Evolutionary conservation across 2,888 invertebrate species (phyloP).

Genomic region (Coremacera marginata): DNA sequence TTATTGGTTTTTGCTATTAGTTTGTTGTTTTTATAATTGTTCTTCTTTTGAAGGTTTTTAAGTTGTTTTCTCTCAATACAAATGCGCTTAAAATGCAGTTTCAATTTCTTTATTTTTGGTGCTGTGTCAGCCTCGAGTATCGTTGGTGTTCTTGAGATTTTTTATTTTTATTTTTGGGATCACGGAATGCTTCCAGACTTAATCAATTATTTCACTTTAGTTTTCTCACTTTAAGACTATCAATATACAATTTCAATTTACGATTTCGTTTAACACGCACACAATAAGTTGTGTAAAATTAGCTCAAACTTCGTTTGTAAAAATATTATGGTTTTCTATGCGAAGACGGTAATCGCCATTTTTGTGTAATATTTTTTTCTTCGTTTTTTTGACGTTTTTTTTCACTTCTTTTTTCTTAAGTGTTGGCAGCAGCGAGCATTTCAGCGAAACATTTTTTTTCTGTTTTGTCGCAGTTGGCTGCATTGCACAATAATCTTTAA

Average conservation of each 20-base stretch:
- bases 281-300: constrained; percentile 3
- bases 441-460: background rate
- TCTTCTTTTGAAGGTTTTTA: constrained; percentile 6
- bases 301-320: constrained; percentile 20
- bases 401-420: constrained; percentile 6
- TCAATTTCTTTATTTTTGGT: constrained; percentile 33
- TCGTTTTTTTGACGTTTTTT: constrained; percentile 35
- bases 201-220: constrained; percentile 3
- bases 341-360: constrained; percentile 33
- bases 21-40: constrained; percentile 3
- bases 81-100: constrained; percentile 13
- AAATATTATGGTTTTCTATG: constrained; percentile 37
- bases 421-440: constrained; percentile 15
- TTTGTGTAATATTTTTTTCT: constrained; percentile 34
- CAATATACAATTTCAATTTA: background rate
- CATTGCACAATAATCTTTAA: background rate
- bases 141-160: constrained; percentile 23
- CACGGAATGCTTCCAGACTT: constrained; percentile 19
- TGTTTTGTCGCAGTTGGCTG: background rate
- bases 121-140: constrained; percentile 37
- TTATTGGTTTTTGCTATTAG: background rate
- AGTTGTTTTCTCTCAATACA: constrained; percentile 14
- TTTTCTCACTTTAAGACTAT: background rate
- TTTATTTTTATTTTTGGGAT: constrained; percentile 12
- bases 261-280: background rate